Conservation (phyloP, 2,113 vertebrate genomes). For the Dermatemys mawii region DNA sequence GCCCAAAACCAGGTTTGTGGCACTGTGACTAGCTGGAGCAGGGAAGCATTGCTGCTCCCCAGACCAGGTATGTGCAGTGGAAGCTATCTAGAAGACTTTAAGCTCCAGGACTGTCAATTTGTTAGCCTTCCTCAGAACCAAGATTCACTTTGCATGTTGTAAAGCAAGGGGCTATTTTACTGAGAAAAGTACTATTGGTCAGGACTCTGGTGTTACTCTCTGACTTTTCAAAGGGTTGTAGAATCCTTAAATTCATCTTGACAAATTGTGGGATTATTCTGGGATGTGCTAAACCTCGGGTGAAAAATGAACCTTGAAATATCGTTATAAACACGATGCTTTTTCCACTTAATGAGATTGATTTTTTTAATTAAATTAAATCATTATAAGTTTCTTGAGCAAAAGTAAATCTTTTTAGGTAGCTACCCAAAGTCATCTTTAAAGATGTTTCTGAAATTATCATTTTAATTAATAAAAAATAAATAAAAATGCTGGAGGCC, state of each 20-base stretch:
- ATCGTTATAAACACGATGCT: no score
- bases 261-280: background rate
- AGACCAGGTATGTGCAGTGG: background rate
- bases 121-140: background rate
- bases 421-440: no score
- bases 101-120: background rate
- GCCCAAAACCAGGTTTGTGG: background rate
- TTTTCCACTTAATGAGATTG: no score
- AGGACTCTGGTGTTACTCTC: background rate
- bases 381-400: background rate
- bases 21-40: background rate
- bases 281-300: background rate
- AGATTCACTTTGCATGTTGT: background rate
- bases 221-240: background rate
- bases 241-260: background rate
- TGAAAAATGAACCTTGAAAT: background rate
- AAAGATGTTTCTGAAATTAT: background rate
- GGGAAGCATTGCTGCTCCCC: background rate
- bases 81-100: background rate
- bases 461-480: background rate
- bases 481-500: background rate
- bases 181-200: slow-evolving; percentile 1
- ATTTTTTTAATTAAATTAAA: background rate
- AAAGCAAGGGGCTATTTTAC: background rate
- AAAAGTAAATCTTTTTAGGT: background rate